Conservation (phyloP, 2,797 vertebrate species). For the Heteromormyrus szaboi region DNA sequence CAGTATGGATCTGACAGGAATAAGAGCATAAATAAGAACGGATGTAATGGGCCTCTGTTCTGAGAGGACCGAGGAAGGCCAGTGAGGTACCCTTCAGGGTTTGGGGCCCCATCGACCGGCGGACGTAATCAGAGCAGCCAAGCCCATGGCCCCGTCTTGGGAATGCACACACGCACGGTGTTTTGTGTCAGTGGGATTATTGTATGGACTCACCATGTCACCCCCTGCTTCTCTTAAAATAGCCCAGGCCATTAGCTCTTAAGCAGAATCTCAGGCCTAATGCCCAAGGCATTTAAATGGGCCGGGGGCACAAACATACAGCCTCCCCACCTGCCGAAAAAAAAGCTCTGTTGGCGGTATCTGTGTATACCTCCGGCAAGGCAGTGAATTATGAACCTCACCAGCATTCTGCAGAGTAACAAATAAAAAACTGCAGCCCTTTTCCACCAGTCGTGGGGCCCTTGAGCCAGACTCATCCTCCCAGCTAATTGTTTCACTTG, state of each 20-base stretch:
- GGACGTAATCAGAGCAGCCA: neutral
- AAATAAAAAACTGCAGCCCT: constrained; percentile 15
- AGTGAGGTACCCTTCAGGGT: neutral
- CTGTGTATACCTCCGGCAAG: constrained; percentile 42
- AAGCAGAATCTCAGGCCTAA: constrained; percentile 41
- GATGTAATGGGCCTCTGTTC: constrained; percentile 25
- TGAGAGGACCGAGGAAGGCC: neutral
- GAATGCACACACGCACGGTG: neutral
- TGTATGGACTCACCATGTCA: neutral
- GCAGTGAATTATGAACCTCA: constrained; percentile 39
- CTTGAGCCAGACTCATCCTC: neutral
- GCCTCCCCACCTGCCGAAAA: constrained; percentile 31
- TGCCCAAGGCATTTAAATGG: constrained; percentile 52
- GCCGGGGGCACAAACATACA: constrained; percentile 47
- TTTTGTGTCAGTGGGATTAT: constrained; percentile 1
- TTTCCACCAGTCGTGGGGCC: neutral
- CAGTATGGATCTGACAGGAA: constrained; percentile 39
- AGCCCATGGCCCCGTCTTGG: neutral
- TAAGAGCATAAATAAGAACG: constrained; percentile 41
- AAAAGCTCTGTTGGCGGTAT: constrained; percentile 38
- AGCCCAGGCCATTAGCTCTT: neutral
- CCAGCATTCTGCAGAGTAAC: constrained; percentile 30
- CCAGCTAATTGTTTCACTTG: constrained; percentile 53
- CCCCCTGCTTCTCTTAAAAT: constrained; percentile 20
- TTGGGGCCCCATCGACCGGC: neutral